These are phyloP conservation scores for Melanerpes formicivorus DNA, from an alignment of 2,113 vertebrate genomes.

Conservation along the genomic window DNA sequence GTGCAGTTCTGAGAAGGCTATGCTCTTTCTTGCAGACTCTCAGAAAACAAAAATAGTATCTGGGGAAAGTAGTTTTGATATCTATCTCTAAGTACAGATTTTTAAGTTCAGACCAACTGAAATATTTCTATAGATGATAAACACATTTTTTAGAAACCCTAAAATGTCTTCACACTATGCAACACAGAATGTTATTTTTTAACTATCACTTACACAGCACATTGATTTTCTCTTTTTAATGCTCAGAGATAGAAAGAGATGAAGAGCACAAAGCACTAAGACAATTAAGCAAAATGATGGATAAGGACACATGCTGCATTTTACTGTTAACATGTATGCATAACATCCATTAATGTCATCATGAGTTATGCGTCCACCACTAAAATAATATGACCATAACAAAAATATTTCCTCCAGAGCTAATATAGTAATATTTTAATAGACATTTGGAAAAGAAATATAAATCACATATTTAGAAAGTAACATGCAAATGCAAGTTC, in stretches of 20 bases:
- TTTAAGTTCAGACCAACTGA: not conserved
- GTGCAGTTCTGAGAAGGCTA: not conserved
- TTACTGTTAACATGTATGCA: not conserved
- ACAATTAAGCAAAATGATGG: constrained; percentile 53
- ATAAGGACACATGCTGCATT: constrained; percentile 54
- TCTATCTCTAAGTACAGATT: not conserved
- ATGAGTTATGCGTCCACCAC: constrained; percentile 25
- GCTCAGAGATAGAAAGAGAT: not conserved
- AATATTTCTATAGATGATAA: not conserved
- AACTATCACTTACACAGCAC: not conserved
- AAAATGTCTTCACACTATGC: not conserved
- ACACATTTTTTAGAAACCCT: not conserved
- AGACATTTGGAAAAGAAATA: not conserved
- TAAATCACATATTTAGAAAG: not conserved
- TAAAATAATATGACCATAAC: constrained; percentile 42
- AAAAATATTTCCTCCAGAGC: constrained; percentile 38
- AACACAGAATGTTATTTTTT: not conserved
- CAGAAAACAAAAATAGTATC: constrained; percentile 15
- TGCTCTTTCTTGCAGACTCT: not conserved
- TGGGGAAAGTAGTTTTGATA: not conserved
- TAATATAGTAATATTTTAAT: constrained; percentile 61
- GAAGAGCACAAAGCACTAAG: not conserved
- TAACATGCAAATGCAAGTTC: not conserved
- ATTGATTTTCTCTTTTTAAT: not conserved
- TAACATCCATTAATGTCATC: constrained; percentile 49